Conservation (phyloP, 2,888 invertebrate genomes). For the Xanthorhoe designata region DNA sequence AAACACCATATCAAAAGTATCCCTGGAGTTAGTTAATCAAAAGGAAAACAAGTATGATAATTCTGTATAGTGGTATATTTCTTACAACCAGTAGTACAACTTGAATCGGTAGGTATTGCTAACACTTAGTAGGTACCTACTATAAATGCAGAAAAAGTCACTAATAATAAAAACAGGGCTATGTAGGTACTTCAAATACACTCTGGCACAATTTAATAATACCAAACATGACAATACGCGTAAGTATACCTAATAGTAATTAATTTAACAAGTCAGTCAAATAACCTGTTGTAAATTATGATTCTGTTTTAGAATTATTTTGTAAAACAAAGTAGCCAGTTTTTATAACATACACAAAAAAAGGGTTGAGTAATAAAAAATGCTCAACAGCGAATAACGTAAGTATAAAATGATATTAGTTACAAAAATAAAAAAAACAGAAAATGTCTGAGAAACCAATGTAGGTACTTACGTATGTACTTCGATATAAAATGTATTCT, state of each 20-base stretch:
- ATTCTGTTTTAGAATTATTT: not conserved
- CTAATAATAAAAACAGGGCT: slow-evolving; percentile 7
- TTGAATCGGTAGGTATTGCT: slow-evolving; percentile 22
- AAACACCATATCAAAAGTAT: too few relatives aligned
- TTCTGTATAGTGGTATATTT: slow-evolving; percentile 26
- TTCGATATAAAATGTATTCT: not conserved
- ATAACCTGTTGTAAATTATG: not conserved
- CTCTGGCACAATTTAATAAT: not conserved
- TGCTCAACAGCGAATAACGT: not conserved
- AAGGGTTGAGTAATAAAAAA: not conserved
- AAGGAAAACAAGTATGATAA: slow-evolving; percentile 3
- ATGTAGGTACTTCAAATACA: slow-evolving; percentile 6
- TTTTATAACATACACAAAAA: not conserved
- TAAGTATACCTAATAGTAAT: not conserved
- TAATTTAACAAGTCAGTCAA: not conserved
- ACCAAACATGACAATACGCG: not conserved
- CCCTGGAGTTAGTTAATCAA: not conserved
- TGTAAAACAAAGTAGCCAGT: not conserved
- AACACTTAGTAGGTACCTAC: slow-evolving; percentile 7
- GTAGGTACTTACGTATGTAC: not conserved
- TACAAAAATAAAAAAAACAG: not conserved
- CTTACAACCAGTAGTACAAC: slow-evolving; percentile 34
- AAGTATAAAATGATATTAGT: not conserved
- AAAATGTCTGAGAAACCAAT: not conserved
- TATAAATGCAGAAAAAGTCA: slow-evolving; percentile 22